Evolutionary conservation across 1,140 invertebrate genomes (phyloP).

Genomic region (Micrasema longulum): DNA sequence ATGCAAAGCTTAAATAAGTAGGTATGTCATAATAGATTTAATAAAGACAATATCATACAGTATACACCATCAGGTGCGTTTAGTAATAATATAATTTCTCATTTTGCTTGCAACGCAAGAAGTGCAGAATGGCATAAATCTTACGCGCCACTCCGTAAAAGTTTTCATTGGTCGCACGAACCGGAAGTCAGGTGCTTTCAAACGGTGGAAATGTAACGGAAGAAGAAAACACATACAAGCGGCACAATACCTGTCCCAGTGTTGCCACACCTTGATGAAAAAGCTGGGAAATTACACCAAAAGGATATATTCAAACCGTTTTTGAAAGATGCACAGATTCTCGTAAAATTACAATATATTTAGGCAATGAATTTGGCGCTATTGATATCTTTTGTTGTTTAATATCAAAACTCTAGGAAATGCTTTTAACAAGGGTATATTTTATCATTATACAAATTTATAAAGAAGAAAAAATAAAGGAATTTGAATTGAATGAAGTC

Average conservation of each 20-base stretch:
- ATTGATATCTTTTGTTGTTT: neutral
- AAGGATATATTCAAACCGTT: neutral
- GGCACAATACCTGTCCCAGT: conserved; percentile 51
- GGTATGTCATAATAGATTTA: too few species aligned
- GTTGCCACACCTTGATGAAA: conserved; percentile 54
- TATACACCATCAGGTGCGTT: too few species aligned
- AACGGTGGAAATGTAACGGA: conserved; percentile 47
- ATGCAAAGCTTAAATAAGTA: too few species aligned
- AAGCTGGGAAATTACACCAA: conserved; percentile 51
- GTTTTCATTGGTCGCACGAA: conserved; percentile 19
- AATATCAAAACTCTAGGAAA: neutral
- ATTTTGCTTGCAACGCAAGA: too few species aligned
- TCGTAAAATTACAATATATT: too few species aligned
- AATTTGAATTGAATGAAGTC: too few species aligned
- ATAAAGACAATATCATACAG: too few species aligned
- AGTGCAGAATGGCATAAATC: conserved; percentile 8
- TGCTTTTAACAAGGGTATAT: neutral
- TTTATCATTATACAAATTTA: too few species aligned
- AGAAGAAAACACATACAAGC: conserved; percentile 48
- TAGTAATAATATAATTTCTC: too few species aligned
- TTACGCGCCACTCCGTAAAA: conserved; percentile 1
- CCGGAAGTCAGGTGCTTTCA: conserved; percentile 52
- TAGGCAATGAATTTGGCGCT: too few species aligned
- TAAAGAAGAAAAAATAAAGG: too few species aligned
- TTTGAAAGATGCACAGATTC: neutral